These are phyloP conservation scores for Marronus borbonicus DNA, from an alignment of 2,888 invertebrate genomes.

Conservation along the genomic window DNA sequence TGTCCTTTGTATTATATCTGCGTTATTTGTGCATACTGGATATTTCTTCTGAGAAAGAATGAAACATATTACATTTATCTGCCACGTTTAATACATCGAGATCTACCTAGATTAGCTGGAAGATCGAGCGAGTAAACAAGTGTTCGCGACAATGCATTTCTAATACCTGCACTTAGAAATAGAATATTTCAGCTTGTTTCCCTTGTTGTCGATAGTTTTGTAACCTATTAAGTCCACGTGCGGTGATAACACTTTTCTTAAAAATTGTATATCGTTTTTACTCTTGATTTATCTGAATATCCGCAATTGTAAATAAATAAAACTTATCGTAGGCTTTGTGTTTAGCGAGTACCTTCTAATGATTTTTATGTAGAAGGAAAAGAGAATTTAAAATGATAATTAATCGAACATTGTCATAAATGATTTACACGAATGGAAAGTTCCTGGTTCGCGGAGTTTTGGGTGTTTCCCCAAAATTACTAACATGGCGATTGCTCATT, in stretches of 20 bases:
- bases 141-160: background rate
- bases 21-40: no score
- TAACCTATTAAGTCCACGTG: conserved; percentile 27
- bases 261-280: background rate
- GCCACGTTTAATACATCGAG: background rate
- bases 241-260: conserved; percentile 14
- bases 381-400: no score
- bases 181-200: conserved; percentile 18
- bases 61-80: background rate
- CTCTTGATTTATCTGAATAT: background rate
- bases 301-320: background rate
- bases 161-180: background rate
- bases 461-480: no score
- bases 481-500: no score
- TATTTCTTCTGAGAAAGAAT: no score
- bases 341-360: no score
- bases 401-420: no score
- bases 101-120: conserved; percentile 9
- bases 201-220: conserved; percentile 14
- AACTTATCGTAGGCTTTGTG: no score
- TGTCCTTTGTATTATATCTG: no score
- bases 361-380: no score
- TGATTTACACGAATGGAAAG: no score
- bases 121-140: background rate
- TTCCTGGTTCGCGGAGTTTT: no score